Percentiles rank a stretch among this genome's conserved stretches.
These are phyloP conservation scores for Ophion ventricosus DNA, from an alignment of 2,888 invertebrate genomes.

Conservation along the genomic window DNA sequence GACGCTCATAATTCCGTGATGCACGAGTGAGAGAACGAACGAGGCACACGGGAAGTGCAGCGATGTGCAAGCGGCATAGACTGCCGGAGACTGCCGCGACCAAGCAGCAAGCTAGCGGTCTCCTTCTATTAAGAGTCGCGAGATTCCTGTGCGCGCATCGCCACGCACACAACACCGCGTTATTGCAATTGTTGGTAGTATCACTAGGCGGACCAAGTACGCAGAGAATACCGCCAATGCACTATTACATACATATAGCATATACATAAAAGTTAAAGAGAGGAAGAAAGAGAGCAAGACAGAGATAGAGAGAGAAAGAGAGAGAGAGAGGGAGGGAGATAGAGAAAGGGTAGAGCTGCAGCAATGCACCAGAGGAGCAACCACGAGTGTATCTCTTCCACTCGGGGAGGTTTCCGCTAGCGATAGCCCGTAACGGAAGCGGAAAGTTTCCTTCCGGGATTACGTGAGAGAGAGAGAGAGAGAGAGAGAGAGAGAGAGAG, in stretches of 20 bases:
- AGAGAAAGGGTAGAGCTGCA: conserved; percentile 51
- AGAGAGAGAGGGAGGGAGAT: background rate
- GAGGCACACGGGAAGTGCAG: conserved; percentile 43
- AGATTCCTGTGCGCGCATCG: conserved; percentile 22
- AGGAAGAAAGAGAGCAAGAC: background rate
- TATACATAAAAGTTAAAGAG: conserved; percentile 21
- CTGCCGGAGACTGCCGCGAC: conserved; percentile 46
- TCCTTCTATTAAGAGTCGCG: conserved; percentile 28
- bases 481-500: background rate
- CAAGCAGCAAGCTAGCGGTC: conserved; percentile 46
- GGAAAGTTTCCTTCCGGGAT: conserved; percentile 78
- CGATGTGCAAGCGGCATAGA: conserved; percentile 40
- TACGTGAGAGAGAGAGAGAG: conserved; percentile 66
- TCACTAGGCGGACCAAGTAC: conserved; percentile 36
- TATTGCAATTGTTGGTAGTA: conserved; percentile 33
- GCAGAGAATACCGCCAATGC: conserved; percentile 31
- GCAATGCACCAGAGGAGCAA: conserved; percentile 61
- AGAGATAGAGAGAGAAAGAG: background rate
- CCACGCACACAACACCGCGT: conserved; percentile 29
- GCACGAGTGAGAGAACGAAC: conserved; percentile 45
- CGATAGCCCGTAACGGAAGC: conserved; percentile 75
- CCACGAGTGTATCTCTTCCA: conserved; percentile 77
- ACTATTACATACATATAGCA: conserved; percentile 19
- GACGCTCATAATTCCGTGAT: conserved; percentile 55
- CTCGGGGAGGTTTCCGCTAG: conserved; percentile 73